These are phyloP conservation scores for Anthophora plumipes DNA, from an alignment of 2,888 invertebrate genomes.

Conservation along the genomic window DNA sequence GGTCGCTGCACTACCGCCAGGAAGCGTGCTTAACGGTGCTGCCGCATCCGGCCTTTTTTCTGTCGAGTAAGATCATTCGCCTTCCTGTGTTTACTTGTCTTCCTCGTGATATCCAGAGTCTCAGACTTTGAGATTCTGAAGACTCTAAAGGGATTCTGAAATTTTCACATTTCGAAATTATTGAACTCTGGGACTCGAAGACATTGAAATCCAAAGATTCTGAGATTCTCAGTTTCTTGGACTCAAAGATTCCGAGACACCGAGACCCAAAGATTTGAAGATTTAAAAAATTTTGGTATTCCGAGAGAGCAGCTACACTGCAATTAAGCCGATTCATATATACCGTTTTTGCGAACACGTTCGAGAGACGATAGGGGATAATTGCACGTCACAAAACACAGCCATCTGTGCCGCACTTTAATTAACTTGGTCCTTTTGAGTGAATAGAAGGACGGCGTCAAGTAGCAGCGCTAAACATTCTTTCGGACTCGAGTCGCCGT, in stretches of 20 bases:
- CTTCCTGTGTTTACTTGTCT: neutral
- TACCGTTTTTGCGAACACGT: conserved; percentile 3
- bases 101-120: too few relatives aligned
- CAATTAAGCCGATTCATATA: conserved; percentile 17
- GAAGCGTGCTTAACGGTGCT: neutral
- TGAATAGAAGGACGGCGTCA: conserved; percentile 25
- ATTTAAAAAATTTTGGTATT: neutral
- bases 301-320: neutral
- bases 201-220: neutral
- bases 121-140: too few relatives aligned
- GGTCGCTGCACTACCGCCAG: neutral
- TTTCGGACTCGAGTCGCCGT: conserved; percentile 14
- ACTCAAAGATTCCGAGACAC: too few relatives aligned
- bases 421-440: conserved; percentile 49
- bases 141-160: too few relatives aligned
- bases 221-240: neutral
- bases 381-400: conserved; percentile 36
- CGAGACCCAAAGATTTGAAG: too few relatives aligned
- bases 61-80: too few relatives aligned
- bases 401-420: conserved; percentile 27
- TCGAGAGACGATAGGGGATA: conserved; percentile 44
- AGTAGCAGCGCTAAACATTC: conserved; percentile 39
- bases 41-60: neutral
- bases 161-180: neutral
- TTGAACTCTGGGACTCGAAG: too few relatives aligned